A percentile compares a stretch with the other conserved stretches of the same genome.
phyloP scores from a whole-genome alignment of 2,888 invertebrate genomes.

The Cyrtodaria siliqua region DNA sequence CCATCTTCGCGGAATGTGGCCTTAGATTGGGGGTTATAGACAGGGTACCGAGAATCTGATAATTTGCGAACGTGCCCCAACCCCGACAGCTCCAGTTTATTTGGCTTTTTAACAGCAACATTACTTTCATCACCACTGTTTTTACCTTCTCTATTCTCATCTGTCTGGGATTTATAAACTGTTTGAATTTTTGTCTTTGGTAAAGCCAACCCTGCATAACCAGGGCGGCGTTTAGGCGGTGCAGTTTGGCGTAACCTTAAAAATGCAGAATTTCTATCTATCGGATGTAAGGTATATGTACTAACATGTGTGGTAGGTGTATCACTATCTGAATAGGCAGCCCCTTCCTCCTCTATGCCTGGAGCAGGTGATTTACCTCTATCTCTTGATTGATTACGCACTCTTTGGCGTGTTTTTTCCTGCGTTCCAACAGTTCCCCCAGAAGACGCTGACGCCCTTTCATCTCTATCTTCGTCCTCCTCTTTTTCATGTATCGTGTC shows the following conservation, averaged over 20 bases:
- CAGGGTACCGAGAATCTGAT: slow-evolving; percentile 37
- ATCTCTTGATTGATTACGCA: slow-evolving; percentile 46
- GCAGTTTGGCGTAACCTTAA: slow-evolving; percentile 77
- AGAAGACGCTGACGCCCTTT: slow-evolving; percentile 48
- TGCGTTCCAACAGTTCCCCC: slow-evolving; percentile 54
- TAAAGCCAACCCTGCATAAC: slow-evolving; percentile 65
- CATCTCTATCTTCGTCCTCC: slow-evolving; percentile 53
- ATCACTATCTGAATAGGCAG: slow-evolving; percentile 57
- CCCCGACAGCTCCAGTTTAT: slow-evolving; percentile 64
- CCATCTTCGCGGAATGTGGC: slow-evolving; percentile 78
- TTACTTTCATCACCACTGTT: slow-evolving; percentile 38
- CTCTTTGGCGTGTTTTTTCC: slow-evolving; percentile 39
- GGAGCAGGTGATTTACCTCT: slow-evolving; percentile 17
- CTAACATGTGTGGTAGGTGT: slow-evolving; percentile 62
- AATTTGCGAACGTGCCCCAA: slow-evolving; percentile 51
- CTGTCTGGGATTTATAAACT: slow-evolving; percentile 48
- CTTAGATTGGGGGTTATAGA: slow-evolving; percentile 61
- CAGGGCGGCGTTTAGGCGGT: slow-evolving; percentile 73
- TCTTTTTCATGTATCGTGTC: slow-evolving; percentile 61
- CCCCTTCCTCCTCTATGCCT: slow-evolving; percentile 45
- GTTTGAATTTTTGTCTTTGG: slow-evolving; percentile 59
- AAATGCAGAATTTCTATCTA: slow-evolving; percentile 79
- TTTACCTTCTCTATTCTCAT: slow-evolving; percentile 47
- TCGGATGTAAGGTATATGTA: slow-evolving; percentile 73
- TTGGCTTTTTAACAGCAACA: slow-evolving; percentile 49